phyloP scores from a whole-genome alignment of 2,113 vertebrate genomes.

The Hystrix brachyura region DNA sequence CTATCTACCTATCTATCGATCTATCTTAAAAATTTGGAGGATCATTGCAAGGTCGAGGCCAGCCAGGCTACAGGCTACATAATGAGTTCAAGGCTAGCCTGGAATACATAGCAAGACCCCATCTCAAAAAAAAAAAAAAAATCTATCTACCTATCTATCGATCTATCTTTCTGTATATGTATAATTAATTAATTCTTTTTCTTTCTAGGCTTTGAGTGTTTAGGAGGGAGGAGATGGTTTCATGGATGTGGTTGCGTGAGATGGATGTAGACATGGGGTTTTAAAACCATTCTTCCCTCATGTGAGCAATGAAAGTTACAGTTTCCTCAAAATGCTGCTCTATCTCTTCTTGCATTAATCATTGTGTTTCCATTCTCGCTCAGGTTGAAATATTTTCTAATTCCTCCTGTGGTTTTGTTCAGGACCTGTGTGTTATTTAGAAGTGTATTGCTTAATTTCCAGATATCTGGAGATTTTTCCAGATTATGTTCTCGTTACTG shows the following conservation, averaged over 20 bases:
- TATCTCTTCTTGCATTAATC: background rate
- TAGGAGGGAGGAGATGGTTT: background rate
- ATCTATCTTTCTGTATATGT: no score
- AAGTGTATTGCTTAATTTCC: background rate
- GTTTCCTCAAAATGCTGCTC: background rate
- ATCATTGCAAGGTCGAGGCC: background rate
- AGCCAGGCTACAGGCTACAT: no score
- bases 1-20: no score
- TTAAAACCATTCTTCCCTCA: background rate
- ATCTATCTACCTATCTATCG: background rate
- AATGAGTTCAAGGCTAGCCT: background rate
- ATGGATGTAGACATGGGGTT: background rate
- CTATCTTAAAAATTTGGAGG: background rate
- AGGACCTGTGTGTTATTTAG: background rate
- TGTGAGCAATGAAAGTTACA: background rate
- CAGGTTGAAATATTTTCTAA: background rate
- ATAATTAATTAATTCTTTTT: background rate
- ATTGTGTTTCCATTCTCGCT: background rate
- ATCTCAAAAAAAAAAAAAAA: background rate
- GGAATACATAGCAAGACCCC: background rate
- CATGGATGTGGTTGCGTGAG: rapidly evolving
- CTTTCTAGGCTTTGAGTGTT: background rate
- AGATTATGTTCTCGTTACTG: background rate
- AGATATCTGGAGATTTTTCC: background rate
- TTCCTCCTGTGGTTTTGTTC: background rate